Evolutionary conservation across 2,113 vertebrate genomes (phyloP), one percentile per base, ranked within the genome.

Genomic region (Neoarius graeffei): DNA sequence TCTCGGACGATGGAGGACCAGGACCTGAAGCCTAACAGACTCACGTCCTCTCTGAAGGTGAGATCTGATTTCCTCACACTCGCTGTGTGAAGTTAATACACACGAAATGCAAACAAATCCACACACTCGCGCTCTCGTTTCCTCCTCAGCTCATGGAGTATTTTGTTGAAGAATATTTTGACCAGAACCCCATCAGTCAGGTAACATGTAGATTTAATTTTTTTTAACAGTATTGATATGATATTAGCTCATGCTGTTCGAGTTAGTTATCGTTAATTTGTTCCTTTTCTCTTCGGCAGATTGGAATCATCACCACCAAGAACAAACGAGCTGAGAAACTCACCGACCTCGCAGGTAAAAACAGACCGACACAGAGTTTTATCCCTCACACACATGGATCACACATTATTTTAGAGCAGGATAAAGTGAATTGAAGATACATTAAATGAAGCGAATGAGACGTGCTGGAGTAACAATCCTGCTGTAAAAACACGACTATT

Each of bases 161-260:
- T 83, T 99, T 99, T 90, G 95, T 99, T 54, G 98, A 98, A 69
- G 98, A 99, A 90, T 99, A 99, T 92, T 99, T 99, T 94, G 98
- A 99, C 92, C 98, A 99, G 91, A 99, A 99, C 92, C 98, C 98
- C 88, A 97, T 99, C 91, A 99, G 98, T 93, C 98, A 99, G 97
- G 98, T 99, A 94, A 74, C 94, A 93, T 77, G n/a, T 17, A 5
- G 64, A 42, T 42, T 42, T 42, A 42, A 42, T 76, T 79, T 14
- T n/a, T 17, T 56, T 7, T 57, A 57, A 52, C 5, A 19, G 17
- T 30, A 1, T 74, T 23, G 17, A 27, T 11, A 6, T 20, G 48
- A 19, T 71, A 3, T 30, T 4, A 4, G 5, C 30, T 17, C 5
- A 8, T 30, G 6, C n/a, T 84, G 48, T 54, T 25, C 7, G 59